These are phyloP conservation scores for Diphyllodes magnificus DNA, from an alignment of 2,113 vertebrate species.

Conservation along the genomic window DNA sequence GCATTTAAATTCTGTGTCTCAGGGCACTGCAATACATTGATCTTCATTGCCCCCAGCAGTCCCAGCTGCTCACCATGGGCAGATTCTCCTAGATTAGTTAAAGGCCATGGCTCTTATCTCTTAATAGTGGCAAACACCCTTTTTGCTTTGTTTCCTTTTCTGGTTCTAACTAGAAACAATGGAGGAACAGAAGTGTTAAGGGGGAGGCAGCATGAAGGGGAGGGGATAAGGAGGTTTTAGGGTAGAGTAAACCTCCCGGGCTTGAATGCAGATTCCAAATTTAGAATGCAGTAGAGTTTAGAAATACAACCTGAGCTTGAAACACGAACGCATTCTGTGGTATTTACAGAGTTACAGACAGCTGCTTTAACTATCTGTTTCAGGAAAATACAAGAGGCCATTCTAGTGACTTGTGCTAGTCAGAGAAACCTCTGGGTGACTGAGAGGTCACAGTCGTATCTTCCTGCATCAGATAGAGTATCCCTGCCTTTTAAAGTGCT, in stretches of 20 bases:
- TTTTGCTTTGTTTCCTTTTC: not conserved
- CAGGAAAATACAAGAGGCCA: not conserved
- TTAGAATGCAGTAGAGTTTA: not conserved
- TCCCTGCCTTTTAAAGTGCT: not conserved
- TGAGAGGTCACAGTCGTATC: not conserved
- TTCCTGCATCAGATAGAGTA: not conserved
- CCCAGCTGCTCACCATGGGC: not conserved
- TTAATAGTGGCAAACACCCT: not conserved
- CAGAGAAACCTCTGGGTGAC: not conserved
- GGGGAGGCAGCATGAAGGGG: rapidly evolving
- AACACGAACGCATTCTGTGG: not conserved
- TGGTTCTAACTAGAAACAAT: not conserved
- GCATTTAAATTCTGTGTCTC: not conserved
- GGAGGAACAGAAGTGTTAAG: not conserved
- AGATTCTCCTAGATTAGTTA: not conserved
- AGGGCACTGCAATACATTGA: not conserved
- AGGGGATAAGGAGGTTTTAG: rapidly evolving
- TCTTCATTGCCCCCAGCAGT: not conserved
- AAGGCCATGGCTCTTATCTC: not conserved
- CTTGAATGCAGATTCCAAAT: not conserved
- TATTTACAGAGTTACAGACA: not conserved
- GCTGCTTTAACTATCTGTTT: not conserved
- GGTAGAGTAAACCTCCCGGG: not conserved
- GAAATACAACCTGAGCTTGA: not conserved
- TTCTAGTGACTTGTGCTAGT: not conserved